Evolutionary conservation across 2,888 invertebrate species (phyloP).

Genomic region (Nomada fabriciana): DNA sequence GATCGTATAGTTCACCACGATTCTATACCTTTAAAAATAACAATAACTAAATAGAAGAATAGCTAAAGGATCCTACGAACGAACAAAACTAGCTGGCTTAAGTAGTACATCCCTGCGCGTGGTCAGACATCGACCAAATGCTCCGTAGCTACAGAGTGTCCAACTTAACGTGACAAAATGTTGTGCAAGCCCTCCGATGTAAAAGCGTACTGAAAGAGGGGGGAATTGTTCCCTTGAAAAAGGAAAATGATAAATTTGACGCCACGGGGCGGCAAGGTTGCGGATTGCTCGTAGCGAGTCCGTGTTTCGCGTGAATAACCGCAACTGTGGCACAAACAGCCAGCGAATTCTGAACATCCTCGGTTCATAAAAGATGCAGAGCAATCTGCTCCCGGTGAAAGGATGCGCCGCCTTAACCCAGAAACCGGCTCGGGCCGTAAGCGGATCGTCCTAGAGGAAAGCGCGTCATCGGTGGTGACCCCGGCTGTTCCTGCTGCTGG

Average conservation of each 20-base stretch:
- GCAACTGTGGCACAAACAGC: conserved; percentile 31
- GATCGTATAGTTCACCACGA: no score
- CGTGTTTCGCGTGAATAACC: conserved; percentile 38
- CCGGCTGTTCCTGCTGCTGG: conserved; percentile 4
- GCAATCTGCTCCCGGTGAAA: conserved; percentile 75
- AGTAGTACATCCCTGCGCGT: conserved; percentile 5
- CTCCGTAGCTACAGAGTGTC: no score
- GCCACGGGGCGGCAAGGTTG: conserved; percentile 28
- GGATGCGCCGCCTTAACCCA: conserved; percentile 71
- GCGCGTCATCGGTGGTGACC: conserved; percentile 54
- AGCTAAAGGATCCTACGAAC: no score
- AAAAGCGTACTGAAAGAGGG: background rate
- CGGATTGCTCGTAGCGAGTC: conserved; percentile 15
- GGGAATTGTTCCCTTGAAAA: background rate
- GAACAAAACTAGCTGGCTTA: background rate
- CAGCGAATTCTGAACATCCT: conserved; percentile 61
- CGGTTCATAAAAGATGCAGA: conserved; percentile 77
- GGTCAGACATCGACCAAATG: background rate
- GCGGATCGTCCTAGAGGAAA: conserved; percentile 58
- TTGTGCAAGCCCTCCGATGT: background rate
- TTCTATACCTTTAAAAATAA: no score
- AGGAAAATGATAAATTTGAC: background rate
- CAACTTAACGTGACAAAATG: background rate
- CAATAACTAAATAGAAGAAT: no score
- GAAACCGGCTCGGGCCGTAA: conserved; percentile 62